These are phyloP conservation scores for Tretioscincus oriximinensis DNA, from an alignment of 2,113 vertebrate genomes.

Conservation along the genomic window DNA sequence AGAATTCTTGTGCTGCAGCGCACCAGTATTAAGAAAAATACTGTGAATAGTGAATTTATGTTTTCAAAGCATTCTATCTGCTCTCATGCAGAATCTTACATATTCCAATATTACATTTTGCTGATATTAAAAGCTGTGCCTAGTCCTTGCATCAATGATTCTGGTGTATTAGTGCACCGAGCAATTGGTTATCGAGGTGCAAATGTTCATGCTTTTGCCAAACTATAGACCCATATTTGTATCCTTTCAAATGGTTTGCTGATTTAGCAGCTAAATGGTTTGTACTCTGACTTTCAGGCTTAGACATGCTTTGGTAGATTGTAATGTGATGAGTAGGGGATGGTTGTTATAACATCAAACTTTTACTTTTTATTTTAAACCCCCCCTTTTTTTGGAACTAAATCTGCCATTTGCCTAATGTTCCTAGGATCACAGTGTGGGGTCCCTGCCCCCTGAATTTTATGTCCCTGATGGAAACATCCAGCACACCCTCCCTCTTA, in stretches of 20 bases:
- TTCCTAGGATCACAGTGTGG: background rate
- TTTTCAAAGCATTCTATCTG: background rate
- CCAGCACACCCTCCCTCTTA: too few relatives aligned
- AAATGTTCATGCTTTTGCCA: background rate
- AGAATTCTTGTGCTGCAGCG: background rate
- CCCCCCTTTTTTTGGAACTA: background rate
- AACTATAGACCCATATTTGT: background rate
- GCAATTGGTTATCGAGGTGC: background rate
- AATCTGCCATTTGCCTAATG: background rate
- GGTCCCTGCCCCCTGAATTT: too few relatives aligned
- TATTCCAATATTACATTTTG: background rate
- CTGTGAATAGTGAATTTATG: background rate
- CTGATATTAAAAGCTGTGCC: background rate
- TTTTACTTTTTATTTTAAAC: too few relatives aligned
- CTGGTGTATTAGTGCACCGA: background rate
- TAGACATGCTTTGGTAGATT: background rate
- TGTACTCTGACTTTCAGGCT: too few relatives aligned
- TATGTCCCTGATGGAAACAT: too few relatives aligned
- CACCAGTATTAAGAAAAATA: background rate
- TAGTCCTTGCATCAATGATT: background rate
- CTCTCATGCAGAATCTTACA: background rate
- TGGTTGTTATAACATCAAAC: too few relatives aligned
- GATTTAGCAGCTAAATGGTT: too few relatives aligned
- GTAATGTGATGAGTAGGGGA: background rate
- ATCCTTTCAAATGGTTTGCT: background rate